Base-by-base conservation (phyloP, 2,888 invertebrate species). In the Thereva nobilitata region DNA sequence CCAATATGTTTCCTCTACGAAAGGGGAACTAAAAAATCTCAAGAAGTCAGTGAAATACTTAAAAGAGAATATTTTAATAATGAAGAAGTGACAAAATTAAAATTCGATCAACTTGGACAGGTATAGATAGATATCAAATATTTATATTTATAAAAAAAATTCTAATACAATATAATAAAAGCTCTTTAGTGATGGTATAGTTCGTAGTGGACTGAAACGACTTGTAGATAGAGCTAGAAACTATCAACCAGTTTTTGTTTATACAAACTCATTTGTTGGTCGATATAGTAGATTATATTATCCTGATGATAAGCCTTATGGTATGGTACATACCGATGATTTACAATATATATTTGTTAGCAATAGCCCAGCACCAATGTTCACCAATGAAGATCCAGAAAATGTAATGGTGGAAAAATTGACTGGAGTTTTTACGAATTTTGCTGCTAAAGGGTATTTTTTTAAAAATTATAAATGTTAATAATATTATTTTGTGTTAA, bases 1-100 rank as follows among this genome's bases (percentile, higher is more conserved):
- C 90, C 90, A 0, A 85, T 89, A 38, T 83, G 85, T 4, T 89
- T 90, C 73, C 71, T 83, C 2, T 86, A 85, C 67, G 86, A 90
- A 71, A 83, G 84, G 5, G 81, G 83, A 4, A 83, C 83, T 9
- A 75, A 84, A 0, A 82, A 83, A 67, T 82, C 86, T 0, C 77
- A 78, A 12, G 76, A 80, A 4, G 84, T 86, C 0, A 86, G 84
- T 47, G 78, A 78, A 42, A 81, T 82, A 35, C 74, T 90, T 3
- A 83, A 82, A 65, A 76, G 78, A 7, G 73, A 73, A 37, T 80
- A 80, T 65, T 74, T 80, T 40, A 76, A 75, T 0, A 49, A 73
- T n/a, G 68, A 71, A 42, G 67, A 74, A 4, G 68, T 80, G 34
- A 66, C 74, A 3, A 75, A 75, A 4, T 68, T 73, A 3, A 79